Percentiles rank a stretch among this genome's conserved stretches.
phyloP scores from a whole-genome alignment of 2,113 vertebrate species.

The Larimichthys crocea region DNA sequence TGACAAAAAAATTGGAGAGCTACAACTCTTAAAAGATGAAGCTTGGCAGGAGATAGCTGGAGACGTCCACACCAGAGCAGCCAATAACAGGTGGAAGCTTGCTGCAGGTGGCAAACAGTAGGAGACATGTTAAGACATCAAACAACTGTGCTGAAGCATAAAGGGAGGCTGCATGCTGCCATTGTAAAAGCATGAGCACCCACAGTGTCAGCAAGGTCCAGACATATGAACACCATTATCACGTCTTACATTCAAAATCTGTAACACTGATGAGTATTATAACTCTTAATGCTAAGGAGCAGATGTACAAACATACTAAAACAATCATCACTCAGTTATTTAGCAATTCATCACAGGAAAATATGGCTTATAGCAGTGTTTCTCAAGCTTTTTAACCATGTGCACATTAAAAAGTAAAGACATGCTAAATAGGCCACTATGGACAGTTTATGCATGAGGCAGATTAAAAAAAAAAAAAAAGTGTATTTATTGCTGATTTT shows the following conservation, averaged over 20 bases:
- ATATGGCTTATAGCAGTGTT: not conserved
- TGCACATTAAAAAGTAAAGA: no score
- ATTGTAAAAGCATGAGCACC: slow-evolving; percentile 22
- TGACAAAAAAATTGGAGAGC: slow-evolving; percentile 11
- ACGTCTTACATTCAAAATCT: slow-evolving; percentile 2
- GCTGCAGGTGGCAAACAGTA: slow-evolving; percentile 60
- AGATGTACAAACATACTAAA: slow-evolving; percentile 15
- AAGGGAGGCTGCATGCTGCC: slow-evolving; percentile 12
- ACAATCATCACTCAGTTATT: not conserved
- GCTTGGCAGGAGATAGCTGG: slow-evolving; percentile 9
- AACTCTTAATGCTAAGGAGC: slow-evolving; percentile 9
- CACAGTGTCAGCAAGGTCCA: slow-evolving; percentile 4
- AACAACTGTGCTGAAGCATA: slow-evolving; percentile 32
- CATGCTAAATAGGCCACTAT: no score
- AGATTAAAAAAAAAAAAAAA: no score
- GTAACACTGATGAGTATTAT: not conserved
- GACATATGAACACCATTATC: not conserved
- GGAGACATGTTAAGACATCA: slow-evolving; percentile 45
- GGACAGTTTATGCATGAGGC: no score
- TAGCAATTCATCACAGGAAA: slow-evolving; percentile 6
- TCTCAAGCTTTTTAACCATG: no score
- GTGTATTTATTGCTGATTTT: not conserved
- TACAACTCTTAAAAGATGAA: slow-evolving; percentile 9
- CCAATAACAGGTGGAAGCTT: slow-evolving; percentile 55
- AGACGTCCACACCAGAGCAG: slow-evolving; percentile 21